phyloP scores from a whole-genome alignment of 2,888 invertebrate species.

The Steromphala cineraria region DNA sequence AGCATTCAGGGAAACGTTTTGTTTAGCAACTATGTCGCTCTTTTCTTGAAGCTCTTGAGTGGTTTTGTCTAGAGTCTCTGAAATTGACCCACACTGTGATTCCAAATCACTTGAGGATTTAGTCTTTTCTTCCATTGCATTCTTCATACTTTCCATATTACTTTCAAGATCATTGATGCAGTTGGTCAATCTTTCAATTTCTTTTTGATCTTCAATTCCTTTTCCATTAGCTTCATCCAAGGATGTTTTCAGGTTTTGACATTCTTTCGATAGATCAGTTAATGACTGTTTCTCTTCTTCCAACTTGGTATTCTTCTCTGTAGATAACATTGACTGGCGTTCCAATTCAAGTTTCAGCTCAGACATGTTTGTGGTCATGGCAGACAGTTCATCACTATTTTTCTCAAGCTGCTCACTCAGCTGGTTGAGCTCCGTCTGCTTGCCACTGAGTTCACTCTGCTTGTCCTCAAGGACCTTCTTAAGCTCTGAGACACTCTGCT shows the following conservation, averaged over 20 bases:
- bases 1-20: constrained; percentile 14
- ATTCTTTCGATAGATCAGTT: constrained; percentile 26
- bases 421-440: constrained; percentile 26
- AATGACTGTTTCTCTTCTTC: constrained; percentile 21
- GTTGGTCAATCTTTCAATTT: constrained; percentile 5
- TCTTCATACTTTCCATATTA: constrained; percentile 27
- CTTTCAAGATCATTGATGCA: constrained; percentile 30
- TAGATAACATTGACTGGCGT: constrained; percentile 25
- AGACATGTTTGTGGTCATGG: constrained; percentile 10
- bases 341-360: constrained; percentile 28
- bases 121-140: constrained; percentile 30
- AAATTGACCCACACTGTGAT: background rate
- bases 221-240: constrained; percentile 22
- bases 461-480: constrained; percentile 34
- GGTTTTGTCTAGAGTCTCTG: constrained; percentile 20
- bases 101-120: constrained; percentile 6
- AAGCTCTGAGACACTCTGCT: constrained; percentile 32
- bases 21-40: constrained; percentile 7
- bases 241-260: constrained; percentile 26
- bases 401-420: constrained; percentile 26
- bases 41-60: constrained; percentile 25
- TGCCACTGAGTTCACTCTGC: constrained; percentile 23
- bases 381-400: constrained; percentile 18
- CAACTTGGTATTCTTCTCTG: background rate
- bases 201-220: background rate